A percentile compares a stretch with the other conserved stretches of the same genome.
Conservation (phyloP, 2,888 invertebrate species). For the Theretra japonica region DNA sequence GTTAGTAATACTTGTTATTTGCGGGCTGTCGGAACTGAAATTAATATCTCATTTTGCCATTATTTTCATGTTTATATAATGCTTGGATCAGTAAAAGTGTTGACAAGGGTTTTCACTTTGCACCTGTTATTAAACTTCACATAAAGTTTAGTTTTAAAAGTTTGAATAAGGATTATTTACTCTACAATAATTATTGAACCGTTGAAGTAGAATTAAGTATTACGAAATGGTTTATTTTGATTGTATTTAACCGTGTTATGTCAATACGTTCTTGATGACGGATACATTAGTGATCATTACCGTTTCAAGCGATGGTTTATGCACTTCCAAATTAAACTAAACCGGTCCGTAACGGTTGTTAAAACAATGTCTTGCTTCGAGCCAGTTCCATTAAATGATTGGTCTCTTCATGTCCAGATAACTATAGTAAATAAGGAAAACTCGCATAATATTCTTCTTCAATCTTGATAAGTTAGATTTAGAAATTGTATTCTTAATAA, state of each 20-base stretch:
- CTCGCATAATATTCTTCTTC: neutral
- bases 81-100: neutral
- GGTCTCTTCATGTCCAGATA: neutral
- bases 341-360: neutral
- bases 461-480: neutral
- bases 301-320: neutral
- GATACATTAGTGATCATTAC: neutral
- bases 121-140: too few species aligned
- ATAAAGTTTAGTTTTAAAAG: too few species aligned
- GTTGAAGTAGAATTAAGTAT: too few species aligned
- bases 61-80: slow-evolving; percentile 12
- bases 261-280: neutral
- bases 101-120: too few species aligned
- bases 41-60: neutral
- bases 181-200: too few species aligned
- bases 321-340: neutral
- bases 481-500: too few species aligned
- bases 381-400: neutral
- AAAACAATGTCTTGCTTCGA: neutral
- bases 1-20: neutral
- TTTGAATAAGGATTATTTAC: too few species aligned
- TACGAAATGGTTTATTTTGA: too few species aligned
- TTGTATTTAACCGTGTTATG: neutral
- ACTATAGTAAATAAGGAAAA: neutral
- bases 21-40: neutral